Base-by-base conservation (phyloP, 2,113 vertebrate species). In the Choloepus hoffmanni region DNA sequence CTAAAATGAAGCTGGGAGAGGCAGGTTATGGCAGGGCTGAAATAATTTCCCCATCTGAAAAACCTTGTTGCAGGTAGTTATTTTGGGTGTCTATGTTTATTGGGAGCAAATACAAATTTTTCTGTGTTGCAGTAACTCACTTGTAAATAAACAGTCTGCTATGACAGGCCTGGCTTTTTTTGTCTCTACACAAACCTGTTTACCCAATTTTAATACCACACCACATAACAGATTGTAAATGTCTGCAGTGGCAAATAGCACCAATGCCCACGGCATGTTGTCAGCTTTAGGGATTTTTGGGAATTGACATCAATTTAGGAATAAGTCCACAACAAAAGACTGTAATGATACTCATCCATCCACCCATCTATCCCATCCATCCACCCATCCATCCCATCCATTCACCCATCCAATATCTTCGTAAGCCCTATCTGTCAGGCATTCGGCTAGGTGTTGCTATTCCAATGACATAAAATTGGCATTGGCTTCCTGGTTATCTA, bases 131-230 rank as follows among this genome's bases (percentile, higher is more conserved):
- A 74, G 65, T 85, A 93, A 77, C 30, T 88, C 19, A 70, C 40
- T 55, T 68, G n/a, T 62, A 96, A 86, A 67, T 55, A 92, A 90
- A 77, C 7, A 43, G 36, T 65, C 36, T 68, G 36, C 85, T 74
- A 1, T 60, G 73, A 43, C 43, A 85, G 73, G 33, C 24, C 30
- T 84, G 79, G 40, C 3, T 81, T 36, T 77, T 45, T 62, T 79
- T 73, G 33, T 77, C 33, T 90, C 70, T 77, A 94, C 23, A 65
- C 11, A 95, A 92, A 53, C 13, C 11, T 2, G 1, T 48, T 45
- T 90, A 62, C 30, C 45, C 63, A 16, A 87, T 72, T 90, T 86
- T 21, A 68, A 30, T 72, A n/a, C 53, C 60, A 53, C 67, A 55
- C 4, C 63, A 70, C 16, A 23, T 74, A 85, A 92, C 1, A 89